Base-by-base conservation (phyloP, 2,888 invertebrate genomes). In the Erebia aethiops region DNA sequence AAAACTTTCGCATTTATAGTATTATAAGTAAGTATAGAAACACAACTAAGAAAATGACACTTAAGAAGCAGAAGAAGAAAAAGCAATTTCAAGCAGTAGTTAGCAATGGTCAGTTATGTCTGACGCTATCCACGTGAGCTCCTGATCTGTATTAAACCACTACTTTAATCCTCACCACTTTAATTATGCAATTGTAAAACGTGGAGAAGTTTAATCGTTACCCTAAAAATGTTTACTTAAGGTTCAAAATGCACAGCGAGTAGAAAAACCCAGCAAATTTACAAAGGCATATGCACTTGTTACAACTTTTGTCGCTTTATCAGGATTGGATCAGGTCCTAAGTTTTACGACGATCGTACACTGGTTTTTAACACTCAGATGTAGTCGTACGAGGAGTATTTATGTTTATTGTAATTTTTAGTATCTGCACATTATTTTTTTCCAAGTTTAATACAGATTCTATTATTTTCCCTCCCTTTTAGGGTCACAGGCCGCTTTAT, bases 311-410 rank as follows among this genome's bases (percentile, higher is more conserved):
- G 88, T 88, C 84, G 81, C 82, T 81, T 81, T 86, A 90, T 90
- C 90, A 79, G 82, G 77, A 86, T 87, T 81, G 84, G 79, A 89
- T 89, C 89, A 82, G 81, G 83, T 79, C 83, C 84, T 85, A 82
- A 84, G 85, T 84, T 90, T 89, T 89, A 90, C 87, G 88, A 84
- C 89, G 88, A 89, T 89, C 83, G 87, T 81, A 79, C 81, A 78
- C 80, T 76, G 79, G 82, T 82, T 80, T 79, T 82, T 74, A 81
- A 74, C 76, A 75, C 76, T 75, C 71, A 70, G 77, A 73, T 79
- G 79, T 18, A 54, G 35, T 35, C 35, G 35, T 35, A 35, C 35
- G 35, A 35, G 2, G 54, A 54, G 10, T 84, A 82, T 88, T 87
- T 87, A 87, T 81, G 82, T 75, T 76, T 79, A 85, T 82, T 79